Evolutionary conservation across 2,888 invertebrate genomes (phyloP).

Genomic region (Dryobota labecula): DNA sequence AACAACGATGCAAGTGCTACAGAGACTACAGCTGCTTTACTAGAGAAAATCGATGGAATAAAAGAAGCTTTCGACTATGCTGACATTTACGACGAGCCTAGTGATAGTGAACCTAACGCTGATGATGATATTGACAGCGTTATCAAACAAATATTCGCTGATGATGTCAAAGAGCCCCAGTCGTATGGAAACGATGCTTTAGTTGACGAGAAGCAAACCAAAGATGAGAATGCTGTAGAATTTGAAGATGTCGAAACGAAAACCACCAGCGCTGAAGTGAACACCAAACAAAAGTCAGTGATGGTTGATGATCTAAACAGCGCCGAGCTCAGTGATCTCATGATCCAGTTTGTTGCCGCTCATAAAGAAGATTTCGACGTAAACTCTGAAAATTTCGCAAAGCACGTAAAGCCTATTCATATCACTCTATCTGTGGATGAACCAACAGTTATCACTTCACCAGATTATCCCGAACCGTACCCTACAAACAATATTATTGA

Average conservation of each 20-base stretch:
- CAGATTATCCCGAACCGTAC: slow-evolving; percentile 78
- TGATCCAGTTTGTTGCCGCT: slow-evolving; percentile 70
- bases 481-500: slow-evolving; percentile 78
- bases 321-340: slow-evolving; percentile 70
- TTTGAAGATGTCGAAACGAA: slow-evolving; percentile 36
- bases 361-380: slow-evolving; percentile 71
- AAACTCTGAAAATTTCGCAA: slow-evolving; percentile 65
- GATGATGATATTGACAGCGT: slow-evolving; percentile 45
- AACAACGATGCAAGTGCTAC: background rate
- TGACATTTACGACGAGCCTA: slow-evolving; percentile 29
- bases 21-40: background rate
- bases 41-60: slow-evolving; percentile 4
- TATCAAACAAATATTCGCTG: slow-evolving; percentile 37
- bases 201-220: slow-evolving; percentile 57
- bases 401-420: slow-evolving; percentile 68
- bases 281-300: slow-evolving; percentile 31
- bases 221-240: slow-evolving; percentile 55
- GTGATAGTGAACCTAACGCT: slow-evolving; percentile 38
- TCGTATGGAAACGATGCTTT: slow-evolving; percentile 73
- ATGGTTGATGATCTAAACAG: slow-evolving; percentile 70
- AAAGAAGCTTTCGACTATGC: slow-evolving; percentile 32
- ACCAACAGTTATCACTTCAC: slow-evolving; percentile 76
- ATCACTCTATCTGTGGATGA: slow-evolving; percentile 73
- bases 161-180: slow-evolving; percentile 41
- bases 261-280: slow-evolving; percentile 22